Base-by-base conservation (phyloP, 2,888 invertebrate genomes). In the Leptopterna dolabrata region DNA sequence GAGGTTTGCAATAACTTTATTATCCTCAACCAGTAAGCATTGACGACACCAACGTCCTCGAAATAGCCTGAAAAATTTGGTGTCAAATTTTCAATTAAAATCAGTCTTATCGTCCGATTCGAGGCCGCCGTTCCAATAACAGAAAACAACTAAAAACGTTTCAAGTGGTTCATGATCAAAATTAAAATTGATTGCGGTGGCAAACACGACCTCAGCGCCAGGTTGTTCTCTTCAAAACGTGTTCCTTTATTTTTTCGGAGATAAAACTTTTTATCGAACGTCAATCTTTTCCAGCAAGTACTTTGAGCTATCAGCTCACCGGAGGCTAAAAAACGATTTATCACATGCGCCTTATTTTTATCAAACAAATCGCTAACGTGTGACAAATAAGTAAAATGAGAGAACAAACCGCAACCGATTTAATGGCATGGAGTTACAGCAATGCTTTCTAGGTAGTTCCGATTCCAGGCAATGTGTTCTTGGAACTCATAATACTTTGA, bases 141-240 rank as follows among this genome's bases (percentile, higher is more conserved):
- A 6, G 78, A 43, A 27, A 63, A 63, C 19, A 24, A 78, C 78
- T 16, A 78, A 78, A 78, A n/a, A 45, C 24, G 29, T 45, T 78
- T 43, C 19, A 45, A 78, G 78, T 63, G 63, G 16, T 30, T 45
- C 78, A 27, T 78, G 45, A 78, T 78, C 78, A 45, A 78, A 78
- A 78, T 30, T 76, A 16, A 76, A 76, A 76, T 78, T 78, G 78
- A 78, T 78, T 78, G 78, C 9, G 43, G 41, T 19, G 78, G 78
- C 78, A 78, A 78, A 78, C 19, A 78, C 78, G 43, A 45, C 27
- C 43, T 45, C 41, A 41, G 45, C 43, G 41, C 43, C 41, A 45
- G 45, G 19, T 43, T 43, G 45, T 41, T 78, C 45, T 13, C 29
- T 3, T 70, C 70, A 70, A 70, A 47, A 47, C 16, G 47, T 47